phyloP scores from a whole-genome alignment of 2,797 vertebrate species.

The Syngnathus acus region DNA sequence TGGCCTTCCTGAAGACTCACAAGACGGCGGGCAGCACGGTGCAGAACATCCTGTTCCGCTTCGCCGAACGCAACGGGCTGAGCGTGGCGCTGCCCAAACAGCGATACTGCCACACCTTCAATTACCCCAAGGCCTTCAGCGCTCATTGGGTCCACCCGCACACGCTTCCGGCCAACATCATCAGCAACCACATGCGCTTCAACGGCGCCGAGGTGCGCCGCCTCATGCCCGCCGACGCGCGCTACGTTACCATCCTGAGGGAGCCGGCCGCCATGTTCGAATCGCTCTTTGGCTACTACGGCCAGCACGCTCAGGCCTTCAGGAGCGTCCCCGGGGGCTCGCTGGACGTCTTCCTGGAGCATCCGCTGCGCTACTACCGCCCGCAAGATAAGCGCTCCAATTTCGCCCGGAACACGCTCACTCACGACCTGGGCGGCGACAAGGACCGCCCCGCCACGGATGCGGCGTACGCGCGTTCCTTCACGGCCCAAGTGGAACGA shows the following conservation, averaged over 20 bases:
- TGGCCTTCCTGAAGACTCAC: slow-evolving; percentile 86
- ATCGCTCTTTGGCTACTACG: slow-evolving; percentile 82
- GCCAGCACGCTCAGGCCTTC: slow-evolving; percentile 77
- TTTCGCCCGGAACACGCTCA: slow-evolving; percentile 79
- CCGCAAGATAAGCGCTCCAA: slow-evolving; percentile 72
- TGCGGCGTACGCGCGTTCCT: slow-evolving; percentile 57
- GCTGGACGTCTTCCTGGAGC: slow-evolving; percentile 71
- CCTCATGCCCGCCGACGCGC: slow-evolving; percentile 75
- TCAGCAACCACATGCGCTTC: slow-evolving; percentile 82
- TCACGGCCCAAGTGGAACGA: slow-evolving; percentile 71
- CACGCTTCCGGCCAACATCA: slow-evolving; percentile 70
- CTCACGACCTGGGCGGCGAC: slow-evolving; percentile 79
- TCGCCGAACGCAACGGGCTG: slow-evolving; percentile 78
- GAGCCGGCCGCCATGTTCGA: slow-evolving; percentile 85
- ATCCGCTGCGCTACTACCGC: slow-evolving; percentile 74
- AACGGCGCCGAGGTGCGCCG: slow-evolving; percentile 64
- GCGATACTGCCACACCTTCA: slow-evolving; percentile 80
- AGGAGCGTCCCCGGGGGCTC: slow-evolving; percentile 77
- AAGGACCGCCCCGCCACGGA: slow-evolving; percentile 64
- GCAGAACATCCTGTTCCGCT: slow-evolving; percentile 85
- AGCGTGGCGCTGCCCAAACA: slow-evolving; percentile 78
- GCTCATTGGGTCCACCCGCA: slow-evolving; percentile 75
- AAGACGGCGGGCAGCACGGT: slow-evolving; percentile 83
- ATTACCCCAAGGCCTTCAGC: slow-evolving; percentile 77
- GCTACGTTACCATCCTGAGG: slow-evolving; percentile 79